Percentiles rank a stretch among this genome's conserved stretches.
These are phyloP conservation scores for Chloroceryle amazona DNA, from an alignment of 2,797 vertebrate species.

Conservation along the genomic window DNA sequence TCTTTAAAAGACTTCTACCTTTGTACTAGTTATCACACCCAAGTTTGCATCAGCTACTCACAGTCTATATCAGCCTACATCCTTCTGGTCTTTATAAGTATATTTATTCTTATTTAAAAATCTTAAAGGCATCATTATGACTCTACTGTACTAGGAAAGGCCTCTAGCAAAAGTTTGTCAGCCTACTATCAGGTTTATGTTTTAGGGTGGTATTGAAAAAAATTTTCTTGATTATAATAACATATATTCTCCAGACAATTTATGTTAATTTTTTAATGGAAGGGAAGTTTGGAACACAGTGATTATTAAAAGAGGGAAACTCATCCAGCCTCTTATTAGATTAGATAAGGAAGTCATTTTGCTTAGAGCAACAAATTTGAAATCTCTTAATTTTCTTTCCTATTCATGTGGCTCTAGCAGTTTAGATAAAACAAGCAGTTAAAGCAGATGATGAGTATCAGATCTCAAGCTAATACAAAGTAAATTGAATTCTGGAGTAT, in stretches of 20 bases:
- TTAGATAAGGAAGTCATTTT: conserved; percentile 84
- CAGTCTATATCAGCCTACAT: not conserved
- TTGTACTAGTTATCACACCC: not conserved
- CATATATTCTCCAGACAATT: conserved; percentile 77
- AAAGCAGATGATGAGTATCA: conserved; percentile 76
- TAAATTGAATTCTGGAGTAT: conserved; percentile 82
- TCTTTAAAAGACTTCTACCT: not conserved
- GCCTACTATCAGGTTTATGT: not conserved
- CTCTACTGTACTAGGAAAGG: not conserved
- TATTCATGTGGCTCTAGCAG: conserved; percentile 77
- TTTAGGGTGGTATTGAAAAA: conserved; percentile 62
- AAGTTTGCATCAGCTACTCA: not conserved
- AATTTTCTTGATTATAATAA: conserved; percentile 70
- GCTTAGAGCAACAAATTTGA: conserved; percentile 84
- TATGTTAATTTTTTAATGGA: conserved; percentile 81
- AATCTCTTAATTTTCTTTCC: conserved; percentile 84
- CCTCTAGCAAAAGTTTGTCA: conserved; percentile 6
- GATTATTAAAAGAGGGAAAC: conserved; percentile 83
- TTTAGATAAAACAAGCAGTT: conserved; percentile 83
- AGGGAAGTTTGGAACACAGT: conserved; percentile 75
- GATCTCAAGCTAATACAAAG: conserved; percentile 79
- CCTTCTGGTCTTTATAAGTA: not conserved
- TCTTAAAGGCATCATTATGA: not conserved
- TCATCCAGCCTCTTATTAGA: conserved; percentile 81
- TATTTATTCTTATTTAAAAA: not conserved